Base-by-base conservation (phyloP, 2,797 vertebrate genomes). In the Lerista edwardsae region DNA sequence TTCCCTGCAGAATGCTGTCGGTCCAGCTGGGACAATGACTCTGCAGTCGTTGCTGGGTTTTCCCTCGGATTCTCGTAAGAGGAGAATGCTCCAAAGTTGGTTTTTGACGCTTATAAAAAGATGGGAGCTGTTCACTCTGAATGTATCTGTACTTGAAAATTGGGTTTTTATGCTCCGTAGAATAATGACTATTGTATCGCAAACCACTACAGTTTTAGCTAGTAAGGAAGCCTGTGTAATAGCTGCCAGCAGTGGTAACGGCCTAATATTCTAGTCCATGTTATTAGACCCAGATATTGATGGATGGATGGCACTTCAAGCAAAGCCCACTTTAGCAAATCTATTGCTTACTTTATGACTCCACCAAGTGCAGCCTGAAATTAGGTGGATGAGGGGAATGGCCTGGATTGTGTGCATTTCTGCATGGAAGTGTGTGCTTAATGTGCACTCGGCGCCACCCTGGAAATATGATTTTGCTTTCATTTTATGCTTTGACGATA, bases 401-500 rank as follows among this genome's bases (percentile, higher is more conserved):
- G 15, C 6, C 64, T 75, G 69, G 14, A 23, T 27, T 44, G 34
- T 73, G 73, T 64, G 23, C 34, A 75, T 79, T 75, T 75, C 36
- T 75, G 65, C 57, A 84, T 64, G 29, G 4, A 17, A 34, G 12
- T 59, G 12, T 78, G 3, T 21, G 21, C 57, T 51, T 80, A 39
- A 68, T 68, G 47, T 74, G 83, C 64, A 34, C 34, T 23, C 44
- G 57, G 25, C 51, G 29, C 14, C 47, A 27, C n/a, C 29, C 39
- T 11, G 62, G 69, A 39, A 67, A 39, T 74, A 41, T n/a, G 51
- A 75, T 75, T 79, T 79, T 61, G 36, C 34, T 31, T 61, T 78
- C 69, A 82, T 79, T 86, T 86, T 78, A 67, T 85, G 44, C 57
- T 79, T 85, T 74, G 69, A 84, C 68, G 79, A 39, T 44, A 74